These are phyloP conservation scores for Nineta flava DNA, from an alignment of 2,888 invertebrate genomes.

Conservation along the genomic window DNA sequence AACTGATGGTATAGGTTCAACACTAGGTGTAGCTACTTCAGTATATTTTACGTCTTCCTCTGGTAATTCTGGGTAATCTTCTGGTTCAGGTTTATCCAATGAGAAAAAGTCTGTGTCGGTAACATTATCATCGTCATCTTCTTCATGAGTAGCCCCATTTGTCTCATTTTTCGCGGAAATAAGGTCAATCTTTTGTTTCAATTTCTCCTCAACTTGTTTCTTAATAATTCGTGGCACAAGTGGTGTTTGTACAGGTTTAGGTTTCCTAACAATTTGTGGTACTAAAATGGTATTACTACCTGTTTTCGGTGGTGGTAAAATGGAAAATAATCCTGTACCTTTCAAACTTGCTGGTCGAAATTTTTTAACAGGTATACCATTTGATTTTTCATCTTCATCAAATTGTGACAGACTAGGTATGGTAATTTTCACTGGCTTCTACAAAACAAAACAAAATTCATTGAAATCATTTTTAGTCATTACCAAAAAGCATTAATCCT, in stretches of 20 bases:
- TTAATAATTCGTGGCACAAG: background rate
- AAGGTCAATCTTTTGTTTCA: background rate
- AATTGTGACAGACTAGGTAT: conserved; percentile 52
- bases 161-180: background rate
- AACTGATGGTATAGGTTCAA: background rate
- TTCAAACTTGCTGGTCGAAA: background rate
- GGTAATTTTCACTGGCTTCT: conserved; percentile 36
- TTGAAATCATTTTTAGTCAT: background rate
- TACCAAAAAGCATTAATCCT: background rate
- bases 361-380: conserved; percentile 25
- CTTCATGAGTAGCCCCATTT: background rate
- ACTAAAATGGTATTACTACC: background rate
- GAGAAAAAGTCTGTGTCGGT: background rate
- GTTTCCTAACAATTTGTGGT: background rate
- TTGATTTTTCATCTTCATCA: conserved; percentile 37
- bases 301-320: conserved; percentile 5
- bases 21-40: background rate
- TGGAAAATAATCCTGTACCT: conserved; percentile 5
- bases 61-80: background rate
- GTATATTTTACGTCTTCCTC: background rate
- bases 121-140: background rate
- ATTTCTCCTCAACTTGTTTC: background rate
- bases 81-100: background rate
- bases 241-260: background rate
- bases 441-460: background rate